Evolutionary conservation across 2,113 vertebrate genomes (phyloP), one percentile per base, ranked within the genome.

Genomic region (Tachysurus vachellii): DNA sequence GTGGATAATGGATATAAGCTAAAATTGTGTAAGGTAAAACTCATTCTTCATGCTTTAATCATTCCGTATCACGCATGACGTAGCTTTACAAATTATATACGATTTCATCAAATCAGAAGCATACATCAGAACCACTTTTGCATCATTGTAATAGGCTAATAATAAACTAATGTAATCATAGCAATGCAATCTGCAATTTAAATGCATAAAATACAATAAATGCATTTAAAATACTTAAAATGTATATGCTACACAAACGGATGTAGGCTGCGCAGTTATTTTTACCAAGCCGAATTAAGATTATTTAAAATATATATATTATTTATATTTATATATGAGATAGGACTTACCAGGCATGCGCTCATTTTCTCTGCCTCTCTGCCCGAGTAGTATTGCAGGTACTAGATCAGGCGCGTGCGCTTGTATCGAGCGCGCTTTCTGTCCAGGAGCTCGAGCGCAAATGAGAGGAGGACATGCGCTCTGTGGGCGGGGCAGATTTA

Each of bases 341-440:
- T 8, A 28, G 13, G 6, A 86, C 85, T 86, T 50, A 86, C 85
- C 85, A 36, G 54, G 11, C 28, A 68, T 13, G 53, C 47, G 53
- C 36, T 79, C 16, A 17, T 31, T 68, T 64, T 59, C 57, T 36
- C 26, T 12, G 5, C 56, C 73, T 14, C 23, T 66, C 61, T 86
- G 42, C 9, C 68, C 0, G 19, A 76, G 5, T 16, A 47, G 31
- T 44, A 31, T 44, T 66, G 42, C 70, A 73, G 91, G 28, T 85
- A 31, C 80, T 56, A 85, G 75, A 85, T 87, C 62, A 66, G 91
- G 36, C 85, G 17, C 84, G 31, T 82, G 85, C 66, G 81, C 53
- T 94, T 88, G 92, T 87, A 93, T 90, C 91, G 86, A 91, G 92
- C 94, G 93, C 93, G 83, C 93, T 90, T 93, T 91, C 92, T 89